A percentile compares a stretch with the other conserved stretches of the same genome.
Conservation (phyloP, 2,113 vertebrate genomes). For the Alouatta palliata region DNA sequence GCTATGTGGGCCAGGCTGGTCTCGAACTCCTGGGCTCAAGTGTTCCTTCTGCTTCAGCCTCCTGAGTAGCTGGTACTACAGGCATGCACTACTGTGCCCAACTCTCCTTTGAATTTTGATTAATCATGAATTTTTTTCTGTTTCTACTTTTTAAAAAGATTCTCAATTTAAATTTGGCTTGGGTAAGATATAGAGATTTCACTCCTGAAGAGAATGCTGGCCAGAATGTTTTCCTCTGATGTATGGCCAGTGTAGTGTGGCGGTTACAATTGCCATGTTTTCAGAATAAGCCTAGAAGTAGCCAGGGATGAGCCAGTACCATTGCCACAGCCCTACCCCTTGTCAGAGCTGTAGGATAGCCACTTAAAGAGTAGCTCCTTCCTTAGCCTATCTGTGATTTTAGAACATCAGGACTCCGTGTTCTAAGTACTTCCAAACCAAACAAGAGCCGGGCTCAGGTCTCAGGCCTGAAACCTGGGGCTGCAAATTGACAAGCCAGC, state of each 20-base stretch:
- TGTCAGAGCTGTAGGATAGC: not conserved
- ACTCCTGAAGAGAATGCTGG: not conserved
- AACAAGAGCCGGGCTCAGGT: too few relatives aligned
- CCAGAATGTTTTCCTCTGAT: not conserved
- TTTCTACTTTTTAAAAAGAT: not conserved
- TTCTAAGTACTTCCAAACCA: not conserved
- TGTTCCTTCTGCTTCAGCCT: not conserved
- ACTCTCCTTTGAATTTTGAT: not conserved
- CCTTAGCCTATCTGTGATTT: not conserved
- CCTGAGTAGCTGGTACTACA: not conserved
- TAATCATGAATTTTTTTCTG: not conserved
- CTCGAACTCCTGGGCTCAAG: not conserved
- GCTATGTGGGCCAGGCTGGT: not conserved
- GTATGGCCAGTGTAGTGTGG: not conserved
- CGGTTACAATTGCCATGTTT: not conserved
- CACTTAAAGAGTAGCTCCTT: not conserved
- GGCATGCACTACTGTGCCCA: not conserved
- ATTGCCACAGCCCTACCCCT: too few relatives aligned
- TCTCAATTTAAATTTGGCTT: not conserved
- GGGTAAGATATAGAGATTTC: not conserved
- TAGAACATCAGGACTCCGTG: fast-evolving
- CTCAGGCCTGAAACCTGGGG: not conserved
- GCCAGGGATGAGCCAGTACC: not conserved
- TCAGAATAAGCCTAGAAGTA: not conserved
- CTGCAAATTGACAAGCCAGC: not conserved